Conservation (phyloP, 2,113 vertebrate species). For the Sminthopsis crassicaudata region DNA sequence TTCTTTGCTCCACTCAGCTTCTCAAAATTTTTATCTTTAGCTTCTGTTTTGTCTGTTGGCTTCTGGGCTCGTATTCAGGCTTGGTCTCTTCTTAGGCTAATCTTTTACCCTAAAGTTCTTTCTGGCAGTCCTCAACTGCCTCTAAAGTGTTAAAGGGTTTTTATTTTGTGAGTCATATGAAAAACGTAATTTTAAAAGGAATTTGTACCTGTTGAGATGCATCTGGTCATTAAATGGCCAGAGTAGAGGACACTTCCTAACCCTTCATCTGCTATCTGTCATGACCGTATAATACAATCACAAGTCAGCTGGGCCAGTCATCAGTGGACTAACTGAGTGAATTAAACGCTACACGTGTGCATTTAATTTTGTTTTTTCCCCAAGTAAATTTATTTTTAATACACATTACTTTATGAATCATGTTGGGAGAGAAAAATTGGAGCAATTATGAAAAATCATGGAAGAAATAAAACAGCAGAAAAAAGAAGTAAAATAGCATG, state of each 20-base stretch:
- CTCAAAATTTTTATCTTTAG: not conserved
- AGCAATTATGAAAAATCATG: too few species aligned
- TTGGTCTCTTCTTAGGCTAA: not conserved
- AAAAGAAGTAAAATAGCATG: too few species aligned
- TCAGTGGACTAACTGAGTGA: not conserved
- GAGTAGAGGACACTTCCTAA: not conserved
- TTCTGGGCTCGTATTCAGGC: not conserved
- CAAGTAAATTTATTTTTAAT: too few species aligned
- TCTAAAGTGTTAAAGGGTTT: not conserved
- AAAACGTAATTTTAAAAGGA: not conserved
- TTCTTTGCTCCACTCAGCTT: not conserved
- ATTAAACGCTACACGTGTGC: not conserved
- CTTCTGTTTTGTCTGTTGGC: not conserved
- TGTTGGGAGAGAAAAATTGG: too few species aligned
- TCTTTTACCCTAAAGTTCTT: not conserved
- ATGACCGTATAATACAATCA: not conserved
- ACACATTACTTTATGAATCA: too few species aligned
- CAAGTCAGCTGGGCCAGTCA: not conserved
- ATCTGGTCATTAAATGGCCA: not conserved
- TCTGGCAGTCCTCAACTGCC: not conserved
- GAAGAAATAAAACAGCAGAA: too few species aligned
- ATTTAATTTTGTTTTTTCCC: too few species aligned
- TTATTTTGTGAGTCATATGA: not conserved
- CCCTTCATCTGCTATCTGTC: not conserved
- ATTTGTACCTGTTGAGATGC: not conserved